Evolutionary conservation across 1,140 invertebrate genomes (phyloP).

Genomic region (Anastatus disparis): DNA sequence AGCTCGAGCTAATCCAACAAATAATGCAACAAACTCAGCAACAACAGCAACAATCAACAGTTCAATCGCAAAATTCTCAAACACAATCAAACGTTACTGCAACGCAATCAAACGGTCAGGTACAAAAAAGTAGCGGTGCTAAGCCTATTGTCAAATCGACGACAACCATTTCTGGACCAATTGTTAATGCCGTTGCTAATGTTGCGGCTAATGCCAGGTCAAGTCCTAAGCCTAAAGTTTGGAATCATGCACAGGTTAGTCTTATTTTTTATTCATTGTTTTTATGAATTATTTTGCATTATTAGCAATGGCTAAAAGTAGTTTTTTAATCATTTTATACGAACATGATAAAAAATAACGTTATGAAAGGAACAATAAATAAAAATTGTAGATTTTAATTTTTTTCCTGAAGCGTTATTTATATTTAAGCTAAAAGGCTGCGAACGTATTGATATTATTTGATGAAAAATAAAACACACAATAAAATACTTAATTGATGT

Average conservation of each 20-base stretch:
- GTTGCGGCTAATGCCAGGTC: constrained; percentile 52
- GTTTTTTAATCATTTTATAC: no score
- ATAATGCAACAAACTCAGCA: constrained; percentile 78
- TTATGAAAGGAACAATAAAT: no score
- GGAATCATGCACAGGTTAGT: constrained; percentile 62
- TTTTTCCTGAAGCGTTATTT: no score
- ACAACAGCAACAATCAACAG: constrained; percentile 46
- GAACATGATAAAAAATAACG: no score
- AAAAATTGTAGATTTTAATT: no score
- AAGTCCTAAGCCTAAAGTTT: constrained; percentile 63
- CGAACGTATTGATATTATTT: no score
- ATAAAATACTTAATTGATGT: no score
- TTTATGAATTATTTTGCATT: no score
- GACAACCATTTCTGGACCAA: constrained; percentile 18
- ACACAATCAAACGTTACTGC: constrained; percentile 52
- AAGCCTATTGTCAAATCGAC: constrained; percentile 34
- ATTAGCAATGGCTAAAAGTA: no score
- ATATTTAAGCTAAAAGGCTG: no score
- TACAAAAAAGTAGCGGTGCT: background rate
- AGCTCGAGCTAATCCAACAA: constrained; percentile 80
- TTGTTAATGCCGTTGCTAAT: constrained; percentile 12
- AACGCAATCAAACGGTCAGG: constrained; percentile 31
- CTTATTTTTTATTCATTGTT: no score
- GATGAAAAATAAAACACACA: no score
- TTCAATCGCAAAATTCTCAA: constrained; percentile 48